Evolutionary conservation across 2,888 invertebrate genomes (phyloP).

Genomic region (Drosophila glabriapex): DNA sequence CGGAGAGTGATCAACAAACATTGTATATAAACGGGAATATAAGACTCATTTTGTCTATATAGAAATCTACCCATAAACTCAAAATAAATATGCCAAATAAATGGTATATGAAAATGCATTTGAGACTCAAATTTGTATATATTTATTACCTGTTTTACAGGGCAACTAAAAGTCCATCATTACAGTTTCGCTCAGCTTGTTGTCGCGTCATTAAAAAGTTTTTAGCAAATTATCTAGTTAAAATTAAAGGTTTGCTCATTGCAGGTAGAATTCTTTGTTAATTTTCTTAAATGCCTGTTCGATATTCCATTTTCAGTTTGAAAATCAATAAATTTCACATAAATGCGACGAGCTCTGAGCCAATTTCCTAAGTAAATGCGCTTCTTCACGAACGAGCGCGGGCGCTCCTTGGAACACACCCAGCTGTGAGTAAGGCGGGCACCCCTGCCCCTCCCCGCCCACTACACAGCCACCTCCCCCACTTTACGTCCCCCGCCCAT

Average conservation of each 20-base stretch:
- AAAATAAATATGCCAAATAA: neutral
- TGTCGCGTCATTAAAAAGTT: constrained; percentile 33
- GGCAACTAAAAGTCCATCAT: constrained; percentile 3
- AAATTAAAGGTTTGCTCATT: constrained; percentile 58
- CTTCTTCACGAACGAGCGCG: constrained; percentile 66
- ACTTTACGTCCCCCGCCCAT: too few relatives aligned
- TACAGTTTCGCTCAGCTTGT: neutral
- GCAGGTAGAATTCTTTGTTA: constrained; percentile 38
- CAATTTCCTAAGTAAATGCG: constrained; percentile 68
- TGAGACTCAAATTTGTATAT: neutral
- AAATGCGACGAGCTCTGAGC: constrained; percentile 49
- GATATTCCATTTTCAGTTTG: constrained; percentile 60
- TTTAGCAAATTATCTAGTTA: constrained; percentile 31
- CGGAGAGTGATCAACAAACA: neutral
- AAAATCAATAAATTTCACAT: constrained; percentile 75
- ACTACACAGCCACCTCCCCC: neutral
- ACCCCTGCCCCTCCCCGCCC: neutral
- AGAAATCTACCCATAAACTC: neutral
- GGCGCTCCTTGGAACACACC: constrained; percentile 70
- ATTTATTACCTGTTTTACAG: neutral
- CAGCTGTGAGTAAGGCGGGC: constrained; percentile 15
- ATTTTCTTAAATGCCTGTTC: constrained; percentile 18
- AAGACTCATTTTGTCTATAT: neutral
- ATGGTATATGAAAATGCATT: neutral
- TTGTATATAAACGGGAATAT: neutral